Conservation (phyloP, 2,888 invertebrate genomes). For the Dorcus parallelipipedus region DNA sequence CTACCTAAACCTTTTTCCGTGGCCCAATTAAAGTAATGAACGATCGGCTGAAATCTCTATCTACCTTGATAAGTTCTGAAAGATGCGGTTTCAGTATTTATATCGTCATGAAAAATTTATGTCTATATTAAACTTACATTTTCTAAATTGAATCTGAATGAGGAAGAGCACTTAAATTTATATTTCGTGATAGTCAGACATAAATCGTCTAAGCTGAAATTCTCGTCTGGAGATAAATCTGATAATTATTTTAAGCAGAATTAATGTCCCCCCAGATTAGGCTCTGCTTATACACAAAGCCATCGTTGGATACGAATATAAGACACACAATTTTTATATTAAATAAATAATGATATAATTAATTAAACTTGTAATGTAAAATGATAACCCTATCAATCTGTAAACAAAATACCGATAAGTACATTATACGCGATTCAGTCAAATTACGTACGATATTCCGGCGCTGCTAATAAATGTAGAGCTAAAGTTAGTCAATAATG, state of each 20-base stretch:
- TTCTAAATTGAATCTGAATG: slow-evolving; percentile 11
- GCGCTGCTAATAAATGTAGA: no score
- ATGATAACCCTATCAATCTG: no score
- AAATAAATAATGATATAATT: no score
- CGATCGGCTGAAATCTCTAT: slow-evolving; percentile 3
- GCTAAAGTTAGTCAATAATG: no score
- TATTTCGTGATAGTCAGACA: not conserved
- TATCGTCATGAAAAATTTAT: slow-evolving; percentile 5
- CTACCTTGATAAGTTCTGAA: not conserved
- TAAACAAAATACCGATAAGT: no score
- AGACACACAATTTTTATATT: no score
- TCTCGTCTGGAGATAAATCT: not conserved
- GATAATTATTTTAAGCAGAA: not conserved
- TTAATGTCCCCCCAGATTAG: not conserved
- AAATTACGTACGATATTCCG: no score
- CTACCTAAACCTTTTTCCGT: slow-evolving; percentile 35
- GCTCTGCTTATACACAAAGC: no score
- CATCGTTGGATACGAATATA: no score
- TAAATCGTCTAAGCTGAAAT: not conserved
- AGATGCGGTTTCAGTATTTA: not conserved
- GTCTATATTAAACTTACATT: slow-evolving; percentile 6
- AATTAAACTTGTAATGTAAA: no score
- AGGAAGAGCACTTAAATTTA: slow-evolving; percentile 2
- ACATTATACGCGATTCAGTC: no score
- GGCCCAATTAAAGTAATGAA: slow-evolving; percentile 44